Percentiles rank a stretch among this genome's conserved stretches.
These are phyloP conservation scores for Drosophila pegasa DNA, from an alignment of 2,888 invertebrate species.

Conservation along the genomic window DNA sequence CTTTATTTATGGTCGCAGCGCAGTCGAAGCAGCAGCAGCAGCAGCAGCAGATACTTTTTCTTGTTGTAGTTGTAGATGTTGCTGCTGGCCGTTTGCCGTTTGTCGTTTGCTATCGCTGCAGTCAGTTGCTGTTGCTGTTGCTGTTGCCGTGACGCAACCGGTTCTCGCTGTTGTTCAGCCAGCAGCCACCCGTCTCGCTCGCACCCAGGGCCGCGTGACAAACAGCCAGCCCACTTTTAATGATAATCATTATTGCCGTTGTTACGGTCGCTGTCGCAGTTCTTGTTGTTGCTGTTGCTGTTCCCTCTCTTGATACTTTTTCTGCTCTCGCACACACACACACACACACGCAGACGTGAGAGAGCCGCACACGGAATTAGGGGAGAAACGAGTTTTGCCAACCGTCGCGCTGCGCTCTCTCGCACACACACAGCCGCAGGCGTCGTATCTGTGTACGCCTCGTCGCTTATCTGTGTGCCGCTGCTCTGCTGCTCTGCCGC, in stretches of 20 bases:
- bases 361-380: slow-evolving; percentile 38
- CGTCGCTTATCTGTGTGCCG: slow-evolving; percentile 21
- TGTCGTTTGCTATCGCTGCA: slow-evolving; percentile 19
- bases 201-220: slow-evolving; percentile 51
- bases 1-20: slow-evolving; percentile 81
- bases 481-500: slow-evolving; percentile 29
- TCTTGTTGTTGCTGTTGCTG: slow-evolving; percentile 41
- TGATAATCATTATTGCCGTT: slow-evolving; percentile 83
- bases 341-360: slow-evolving; percentile 22
- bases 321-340: slow-evolving; percentile 33
- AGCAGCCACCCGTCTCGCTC: slow-evolving; percentile 44
- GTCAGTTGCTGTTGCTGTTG: no score
- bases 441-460: slow-evolving; percentile 32
- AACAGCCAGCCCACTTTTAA: slow-evolving; percentile 82
- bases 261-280: slow-evolving; percentile 68
- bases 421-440: slow-evolving; percentile 31
- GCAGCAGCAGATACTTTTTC: slow-evolving; percentile 16
- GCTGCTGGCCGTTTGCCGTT: slow-evolving; percentile 28
- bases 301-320: slow-evolving; percentile 50
- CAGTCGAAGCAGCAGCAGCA: slow-evolving; percentile 35
- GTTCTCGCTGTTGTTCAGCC: slow-evolving; percentile 53
- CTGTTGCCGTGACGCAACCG: slow-evolving; percentile 60
- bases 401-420: slow-evolving; percentile 41
- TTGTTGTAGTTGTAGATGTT: slow-evolving; percentile 18
- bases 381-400: slow-evolving; percentile 69